Percentiles rank a stretch among this genome's conserved stretches.
Evolutionary conservation across 2,797 vertebrate genomes (phyloP).

Genomic region (Darevskia nairensis): DNA sequence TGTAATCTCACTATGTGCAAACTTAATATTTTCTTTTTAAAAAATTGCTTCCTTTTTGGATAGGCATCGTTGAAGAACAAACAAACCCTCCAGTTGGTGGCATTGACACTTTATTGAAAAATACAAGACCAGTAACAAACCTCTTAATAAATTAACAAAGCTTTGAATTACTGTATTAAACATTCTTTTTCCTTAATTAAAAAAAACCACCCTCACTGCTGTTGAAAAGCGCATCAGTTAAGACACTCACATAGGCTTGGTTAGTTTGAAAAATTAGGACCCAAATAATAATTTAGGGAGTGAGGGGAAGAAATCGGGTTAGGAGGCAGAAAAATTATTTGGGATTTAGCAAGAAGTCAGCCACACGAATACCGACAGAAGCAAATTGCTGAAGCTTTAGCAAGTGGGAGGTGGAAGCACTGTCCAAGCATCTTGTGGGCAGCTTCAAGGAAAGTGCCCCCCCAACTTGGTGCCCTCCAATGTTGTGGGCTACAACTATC

Average conservation of each 20-base stretch:
- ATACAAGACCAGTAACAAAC: slow-evolving; percentile 61
- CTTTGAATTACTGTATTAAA: slow-evolving; percentile 53
- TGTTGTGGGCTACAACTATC: neutral
- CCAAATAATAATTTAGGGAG: no score
- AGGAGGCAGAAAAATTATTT: neutral
- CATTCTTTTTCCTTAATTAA: slow-evolving; percentile 11
- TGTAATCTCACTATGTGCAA: neutral
- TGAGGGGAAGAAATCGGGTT: no score
- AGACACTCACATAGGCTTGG: neutral
- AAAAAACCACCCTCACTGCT: slow-evolving; percentile 3
- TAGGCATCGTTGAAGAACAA: accelerated
- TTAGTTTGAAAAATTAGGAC: neutral
- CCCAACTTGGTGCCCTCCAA: neutral
- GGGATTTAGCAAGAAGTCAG: neutral
- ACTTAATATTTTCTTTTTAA: neutral
- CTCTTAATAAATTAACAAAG: slow-evolving; percentile 60
- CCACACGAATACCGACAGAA: neutral
- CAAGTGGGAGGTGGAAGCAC: neutral
- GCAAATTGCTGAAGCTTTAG: neutral
- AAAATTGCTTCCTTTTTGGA: neutral
- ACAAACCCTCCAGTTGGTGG: neutral
- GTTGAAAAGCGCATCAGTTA: slow-evolving; percentile 33
- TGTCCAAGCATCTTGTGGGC: neutral
- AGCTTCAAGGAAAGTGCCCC: no score
- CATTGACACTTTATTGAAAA: slow-evolving; percentile 72